Conservation (phyloP, 2,113 vertebrate genomes). For the Thoracochromis brauschi region DNA sequence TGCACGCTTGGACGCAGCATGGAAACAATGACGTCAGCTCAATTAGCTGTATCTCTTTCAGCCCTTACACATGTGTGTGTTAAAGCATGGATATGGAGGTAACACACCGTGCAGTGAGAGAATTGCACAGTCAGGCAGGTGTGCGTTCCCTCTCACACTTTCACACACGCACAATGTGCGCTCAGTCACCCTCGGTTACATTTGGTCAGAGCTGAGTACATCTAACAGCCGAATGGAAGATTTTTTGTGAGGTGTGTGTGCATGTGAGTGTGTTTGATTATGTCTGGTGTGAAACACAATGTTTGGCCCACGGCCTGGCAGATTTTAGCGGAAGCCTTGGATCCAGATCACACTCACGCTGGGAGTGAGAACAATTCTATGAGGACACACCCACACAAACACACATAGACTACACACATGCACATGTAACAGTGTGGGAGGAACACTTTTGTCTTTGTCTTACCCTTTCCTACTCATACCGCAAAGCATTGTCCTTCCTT, state of each 20-base stretch:
- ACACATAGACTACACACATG: neutral
- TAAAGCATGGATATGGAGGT: neutral
- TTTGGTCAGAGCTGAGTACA: neutral
- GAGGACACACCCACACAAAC: slow-evolving; percentile 18
- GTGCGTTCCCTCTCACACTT: neutral
- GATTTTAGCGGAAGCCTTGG: slow-evolving; percentile 30
- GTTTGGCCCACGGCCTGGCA: slow-evolving; percentile 22
- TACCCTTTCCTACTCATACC: neutral
- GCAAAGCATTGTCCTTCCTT: neutral
- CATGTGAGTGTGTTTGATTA: neutral
- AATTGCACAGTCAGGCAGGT: neutral
- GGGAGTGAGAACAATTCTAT: slow-evolving; percentile 11
- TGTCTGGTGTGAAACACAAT: slow-evolving; percentile 28
- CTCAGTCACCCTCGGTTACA: neutral
- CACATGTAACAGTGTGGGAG: slow-evolving; percentile 16
- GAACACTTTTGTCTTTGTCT: neutral
- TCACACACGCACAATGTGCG: neutral
- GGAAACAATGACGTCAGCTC: neutral
- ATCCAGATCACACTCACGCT: slow-evolving; percentile 15
- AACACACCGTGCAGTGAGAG: neutral
- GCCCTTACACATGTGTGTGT: neutral
- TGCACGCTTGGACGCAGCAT: neutral
- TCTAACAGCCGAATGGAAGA: neutral
- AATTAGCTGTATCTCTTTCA: neutral
- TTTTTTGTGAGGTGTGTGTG: neutral